Conservation (phyloP, 2,888 invertebrate genomes). For the Autographa gamma region DNA sequence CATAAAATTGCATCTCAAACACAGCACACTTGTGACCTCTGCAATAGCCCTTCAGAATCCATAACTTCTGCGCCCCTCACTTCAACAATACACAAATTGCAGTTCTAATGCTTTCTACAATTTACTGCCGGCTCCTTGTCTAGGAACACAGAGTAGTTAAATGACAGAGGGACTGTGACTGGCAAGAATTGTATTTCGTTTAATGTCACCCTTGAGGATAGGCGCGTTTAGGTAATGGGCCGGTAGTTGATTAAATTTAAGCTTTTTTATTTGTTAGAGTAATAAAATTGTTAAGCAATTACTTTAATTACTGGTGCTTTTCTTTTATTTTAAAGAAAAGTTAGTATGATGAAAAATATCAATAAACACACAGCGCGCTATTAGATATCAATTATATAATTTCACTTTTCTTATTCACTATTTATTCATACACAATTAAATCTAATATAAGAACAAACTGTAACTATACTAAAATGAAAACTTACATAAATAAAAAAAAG, state of each 20-base stretch:
- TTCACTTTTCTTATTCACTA: no score
- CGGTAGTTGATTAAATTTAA: slow-evolving; percentile 32
- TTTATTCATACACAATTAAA: no score
- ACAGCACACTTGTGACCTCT: slow-evolving; percentile 62
- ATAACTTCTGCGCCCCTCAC: slow-evolving; percentile 76
- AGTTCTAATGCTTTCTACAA: slow-evolving; percentile 70
- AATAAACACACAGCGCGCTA: no score
- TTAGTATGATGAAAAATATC: no score
- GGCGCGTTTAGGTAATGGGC: slow-evolving; percentile 34
- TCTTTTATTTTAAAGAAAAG: no score
- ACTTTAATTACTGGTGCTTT: no score
- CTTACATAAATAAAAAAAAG: no score
- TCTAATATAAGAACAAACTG: no score
- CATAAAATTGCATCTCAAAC: slow-evolving; percentile 64
- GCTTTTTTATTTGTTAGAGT: neutral
- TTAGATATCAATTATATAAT: no score
- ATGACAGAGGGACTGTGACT: slow-evolving; percentile 28
- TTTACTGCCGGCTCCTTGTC: slow-evolving; percentile 57
- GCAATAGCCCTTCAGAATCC: slow-evolving; percentile 70
- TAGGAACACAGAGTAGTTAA: slow-evolving; percentile 41
- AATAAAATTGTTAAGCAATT: neutral
- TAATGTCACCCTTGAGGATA: slow-evolving; percentile 41
- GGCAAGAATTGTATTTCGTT: slow-evolving; percentile 9
- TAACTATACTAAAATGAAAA: no score
- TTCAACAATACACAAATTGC: slow-evolving; percentile 80